Base-by-base conservation (phyloP, 2,113 vertebrate species). In the Paramormyrops kingsleyae region DNA sequence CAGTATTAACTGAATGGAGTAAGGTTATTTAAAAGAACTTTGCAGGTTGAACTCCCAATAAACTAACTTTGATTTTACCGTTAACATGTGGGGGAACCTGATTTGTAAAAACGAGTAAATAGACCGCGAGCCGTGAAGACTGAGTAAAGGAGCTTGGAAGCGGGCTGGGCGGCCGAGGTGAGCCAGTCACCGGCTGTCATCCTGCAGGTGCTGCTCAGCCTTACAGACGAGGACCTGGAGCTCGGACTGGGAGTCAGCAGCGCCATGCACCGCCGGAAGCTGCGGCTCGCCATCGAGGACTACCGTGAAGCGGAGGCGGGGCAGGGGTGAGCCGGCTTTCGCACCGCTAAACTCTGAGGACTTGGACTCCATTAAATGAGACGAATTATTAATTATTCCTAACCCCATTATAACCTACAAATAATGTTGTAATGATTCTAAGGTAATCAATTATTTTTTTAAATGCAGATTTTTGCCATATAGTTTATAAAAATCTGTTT, bases 241-340 rank as follows among this genome's bases (percentile, higher is more conserved):
- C 88, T 95, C 87, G 96, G 96, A 47, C 95, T 98, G 88, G 97
- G 97, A 0, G 95, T 97, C 89, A 95, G 94, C 93, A 97, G 94
- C 90, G 94, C 96, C 84, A 95, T 98, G 96, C 97, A 98, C 93
- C 96, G 97, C 42, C 94, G 97, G 42, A 98, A 98, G 92, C 95
- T 98, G 9, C 96, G 97, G 6, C 92, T 97, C 91, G 97, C 97
- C 91, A 97, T 97, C 4, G 97, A 97, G 91, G 97, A 98, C 92
- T 97, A 98, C 94, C 95, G 97, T 0, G 96, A 97, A 0, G 97
- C 96, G 0, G 97, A 98, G 91, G 94, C 93, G 0, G 97, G 97
- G 83, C 91, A 94, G 93, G 95, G 97, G 97, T 97, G 92, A 96
- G 96, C 53, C 12, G 12, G 12, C 39, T 44, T 4, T 53, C 24